These are phyloP conservation scores for Manacus vitellinus DNA, from an alignment of 2,113 vertebrate species.

Conservation along the genomic window DNA sequence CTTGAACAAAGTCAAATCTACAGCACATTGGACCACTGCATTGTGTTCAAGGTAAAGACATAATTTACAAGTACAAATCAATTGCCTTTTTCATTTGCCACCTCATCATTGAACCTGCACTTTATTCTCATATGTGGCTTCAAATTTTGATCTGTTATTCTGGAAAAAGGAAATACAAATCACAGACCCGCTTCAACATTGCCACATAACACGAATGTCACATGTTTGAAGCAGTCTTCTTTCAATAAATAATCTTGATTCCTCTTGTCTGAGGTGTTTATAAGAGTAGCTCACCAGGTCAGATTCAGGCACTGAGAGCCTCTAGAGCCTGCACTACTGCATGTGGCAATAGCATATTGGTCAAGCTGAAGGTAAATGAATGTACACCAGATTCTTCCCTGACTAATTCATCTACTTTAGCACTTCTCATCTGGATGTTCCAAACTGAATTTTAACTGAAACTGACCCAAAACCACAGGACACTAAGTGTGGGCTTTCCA, in stretches of 20 bases:
- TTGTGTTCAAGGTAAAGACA: conserved; percentile 30
- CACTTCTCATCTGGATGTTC: neutral
- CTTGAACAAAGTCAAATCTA: conserved; percentile 26
- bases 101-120: neutral
- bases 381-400: neutral
- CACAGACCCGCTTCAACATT: neutral
- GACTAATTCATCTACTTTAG: neutral
- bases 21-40: neutral
- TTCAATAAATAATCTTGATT: neutral
- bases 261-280: neutral
- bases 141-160: neutral
- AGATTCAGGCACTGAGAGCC: neutral
- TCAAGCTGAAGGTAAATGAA: neutral
- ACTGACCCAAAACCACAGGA: neutral
- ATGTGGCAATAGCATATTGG: neutral
- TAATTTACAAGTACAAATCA: conserved; percentile 16
- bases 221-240: neutral
- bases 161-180: neutral
- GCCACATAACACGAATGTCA: neutral
- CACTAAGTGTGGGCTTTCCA: neutral
- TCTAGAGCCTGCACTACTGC: neutral
- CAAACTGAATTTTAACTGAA: neutral
- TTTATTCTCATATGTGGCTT: neutral
- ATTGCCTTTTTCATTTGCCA: neutral
- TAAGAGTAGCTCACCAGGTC: neutral